A percentile compares a stretch with the other conserved stretches of the same genome.
These are phyloP conservation scores for Sarcophaga carnaria DNA, from an alignment of 2,888 invertebrate species.

Conservation along the genomic window DNA sequence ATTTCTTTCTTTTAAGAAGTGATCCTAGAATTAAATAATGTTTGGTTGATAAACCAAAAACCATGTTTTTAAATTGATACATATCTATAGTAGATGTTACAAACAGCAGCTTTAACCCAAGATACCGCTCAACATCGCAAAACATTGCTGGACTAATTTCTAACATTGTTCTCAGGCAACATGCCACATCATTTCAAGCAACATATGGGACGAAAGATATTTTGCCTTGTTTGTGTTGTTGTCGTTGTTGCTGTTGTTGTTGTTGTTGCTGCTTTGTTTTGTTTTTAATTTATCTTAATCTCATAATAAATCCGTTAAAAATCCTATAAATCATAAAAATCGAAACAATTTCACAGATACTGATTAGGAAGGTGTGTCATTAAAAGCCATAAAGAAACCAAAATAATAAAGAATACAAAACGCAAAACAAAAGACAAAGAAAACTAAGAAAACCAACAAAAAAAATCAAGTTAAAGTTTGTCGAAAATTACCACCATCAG, in stretches of 20 bases:
- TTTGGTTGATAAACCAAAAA: no score
- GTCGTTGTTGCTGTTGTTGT: neutral
- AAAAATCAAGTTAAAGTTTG: slow-evolving; percentile 18
- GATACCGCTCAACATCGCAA: neutral
- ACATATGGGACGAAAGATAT: slow-evolving; percentile 14
- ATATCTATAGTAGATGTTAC: no score
- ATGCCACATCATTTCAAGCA: neutral
- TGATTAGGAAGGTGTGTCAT: slow-evolving; percentile 68
- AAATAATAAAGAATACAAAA: neutral
- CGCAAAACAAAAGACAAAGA: slow-evolving; percentile 1
- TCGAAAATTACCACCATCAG: slow-evolving; percentile 41
- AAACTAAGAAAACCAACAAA: neutral
- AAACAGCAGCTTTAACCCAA: no score
- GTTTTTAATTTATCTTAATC: slow-evolving; percentile 68
- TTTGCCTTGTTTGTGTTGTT: neutral
- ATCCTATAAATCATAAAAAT: slow-evolving; percentile 66
- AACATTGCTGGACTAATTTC: slow-evolving; percentile 61
- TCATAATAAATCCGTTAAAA: slow-evolving; percentile 68
- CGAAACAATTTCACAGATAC: slow-evolving; percentile 30
- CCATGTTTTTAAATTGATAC: no score
- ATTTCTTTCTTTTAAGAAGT: no score
- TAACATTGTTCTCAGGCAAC: slow-evolving; percentile 51
- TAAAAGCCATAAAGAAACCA: slow-evolving; percentile 48
- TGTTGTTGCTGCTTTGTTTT: slow-evolving; percentile 15
- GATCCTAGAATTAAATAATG: no score